These are phyloP conservation scores for Sebastes hubbsi DNA, from an alignment of 2,797 vertebrate genomes.

Conservation along the genomic window DNA sequence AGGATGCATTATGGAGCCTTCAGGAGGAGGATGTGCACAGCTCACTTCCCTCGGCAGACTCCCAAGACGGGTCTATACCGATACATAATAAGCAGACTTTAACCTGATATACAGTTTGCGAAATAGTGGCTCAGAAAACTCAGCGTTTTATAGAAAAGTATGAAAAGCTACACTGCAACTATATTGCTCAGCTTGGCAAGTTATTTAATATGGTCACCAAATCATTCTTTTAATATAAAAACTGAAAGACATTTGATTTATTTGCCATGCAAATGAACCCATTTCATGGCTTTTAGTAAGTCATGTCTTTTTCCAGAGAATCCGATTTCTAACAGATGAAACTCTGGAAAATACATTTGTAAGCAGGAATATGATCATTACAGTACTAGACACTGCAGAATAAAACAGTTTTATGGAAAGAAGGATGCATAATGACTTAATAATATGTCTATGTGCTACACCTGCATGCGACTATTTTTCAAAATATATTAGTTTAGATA, in stretches of 20 bases:
- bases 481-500: not conserved
- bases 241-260: not conserved
- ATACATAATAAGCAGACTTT: conserved; percentile 16
- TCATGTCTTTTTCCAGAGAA: not conserved
- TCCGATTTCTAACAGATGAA: not conserved
- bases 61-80: conserved; percentile 4
- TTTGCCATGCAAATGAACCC: not conserved
- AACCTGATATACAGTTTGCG: not conserved
- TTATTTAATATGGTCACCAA: not conserved
- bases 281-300: not conserved
- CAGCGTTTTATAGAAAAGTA: not conserved
- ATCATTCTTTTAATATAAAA: not conserved
- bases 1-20: conserved; percentile 53
- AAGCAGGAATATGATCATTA: not conserved
- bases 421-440: not conserved
- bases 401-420: not conserved
- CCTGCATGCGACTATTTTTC: not conserved
- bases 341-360: not conserved
- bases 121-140: not conserved
- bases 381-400: not conserved
- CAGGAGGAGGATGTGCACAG: conserved; percentile 34
- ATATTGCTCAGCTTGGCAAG: not conserved
- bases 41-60: conserved; percentile 33
- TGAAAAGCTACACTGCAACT: not conserved
- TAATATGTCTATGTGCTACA: not conserved